Evolutionary conservation across 1,140 invertebrate species (phyloP), one percentile per base, ranked within the genome.

Genomic region (Drosophila hydei): DNA sequence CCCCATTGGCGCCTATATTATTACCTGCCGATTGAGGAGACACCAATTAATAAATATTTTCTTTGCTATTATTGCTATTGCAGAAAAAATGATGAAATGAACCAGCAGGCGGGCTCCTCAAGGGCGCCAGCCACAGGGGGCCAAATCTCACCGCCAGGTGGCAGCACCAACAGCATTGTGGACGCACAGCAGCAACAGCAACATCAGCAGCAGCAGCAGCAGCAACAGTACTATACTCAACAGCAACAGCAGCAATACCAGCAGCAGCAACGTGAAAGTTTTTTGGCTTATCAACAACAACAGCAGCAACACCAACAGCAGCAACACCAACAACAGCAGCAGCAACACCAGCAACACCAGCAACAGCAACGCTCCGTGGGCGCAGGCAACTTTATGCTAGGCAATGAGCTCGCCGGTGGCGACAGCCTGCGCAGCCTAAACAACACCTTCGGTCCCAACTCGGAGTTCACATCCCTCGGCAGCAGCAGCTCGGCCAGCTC

Each of bases 61-160:
- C 33, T 77, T 23, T 30, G 27, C 60, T 75, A 19, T 23, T 47
- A 70, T 63, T 48, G n/a, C n/a, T n/a, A 33, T 90, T 90, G n/a
- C 73, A 91, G 90, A 90, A 91, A 91, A 91, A 91, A 89, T 91
- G 90, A 90, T 89, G 90, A 90, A 91, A 91, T 91, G 90, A 91
- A 91, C 83, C 79, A 87, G 83, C 90, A 90, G 77, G 87, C 89
- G 67, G 90, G 90, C 90, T 91, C 90, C 90, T 91, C 90, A 88
- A 91, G 90, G 90, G 90, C 90, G 84, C 90, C 90, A 91, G 90
- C 90, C 90, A 91, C 88, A 84, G 90, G 90, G 90, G 89, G 90
- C 90, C 90, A 91, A 90, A 89, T 91, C 77, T 91, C 90, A 89
- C 90, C 90, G 88, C 89, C 85, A 73, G 90, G 89, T 83, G 90